phyloP scores from a whole-genome alignment of 2,797 vertebrate genomes.

The Rhynchonycteris naso region DNA sequence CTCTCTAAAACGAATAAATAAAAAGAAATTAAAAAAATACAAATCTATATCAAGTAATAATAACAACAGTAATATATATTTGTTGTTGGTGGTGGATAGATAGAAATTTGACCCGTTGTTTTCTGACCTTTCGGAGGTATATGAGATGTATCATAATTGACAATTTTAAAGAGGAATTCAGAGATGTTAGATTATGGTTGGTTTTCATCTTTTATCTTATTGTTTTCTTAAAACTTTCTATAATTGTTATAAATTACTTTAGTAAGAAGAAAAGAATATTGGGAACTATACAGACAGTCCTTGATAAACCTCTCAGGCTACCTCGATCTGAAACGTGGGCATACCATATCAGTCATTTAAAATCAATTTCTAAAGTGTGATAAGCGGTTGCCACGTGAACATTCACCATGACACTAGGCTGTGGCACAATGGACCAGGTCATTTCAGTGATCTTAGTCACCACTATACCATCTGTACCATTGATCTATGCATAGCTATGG shows the following conservation, averaged over 20 bases:
- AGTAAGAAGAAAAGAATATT: not conserved
- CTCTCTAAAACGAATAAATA: too few relatives aligned
- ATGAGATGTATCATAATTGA: not conserved
- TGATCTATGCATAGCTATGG: not conserved
- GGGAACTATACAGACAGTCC: not conserved
- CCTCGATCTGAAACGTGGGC: not conserved
- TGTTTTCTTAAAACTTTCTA: not conserved
- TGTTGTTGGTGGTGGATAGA: not conserved
- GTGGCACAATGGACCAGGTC: too few relatives aligned
- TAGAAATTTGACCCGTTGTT: not conserved
- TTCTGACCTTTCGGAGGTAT: not conserved
- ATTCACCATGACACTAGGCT: not conserved
- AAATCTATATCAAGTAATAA: not conserved
- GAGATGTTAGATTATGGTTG: not conserved
- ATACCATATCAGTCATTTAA: not conserved
- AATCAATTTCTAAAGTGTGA: not conserved
- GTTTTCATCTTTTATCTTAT: not conserved
- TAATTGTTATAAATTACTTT: not conserved
- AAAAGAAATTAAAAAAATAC: too few relatives aligned
- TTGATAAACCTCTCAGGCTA: not conserved
- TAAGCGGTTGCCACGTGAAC: not conserved
- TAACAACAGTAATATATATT: not conserved
- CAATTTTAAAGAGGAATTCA: slow-evolving; percentile 3
- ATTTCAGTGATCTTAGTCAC: not conserved
- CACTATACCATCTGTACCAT: too few relatives aligned